Conservation (phyloP, 2,797 vertebrate genomes). For the Gastrophryne carolinensis region DNA sequence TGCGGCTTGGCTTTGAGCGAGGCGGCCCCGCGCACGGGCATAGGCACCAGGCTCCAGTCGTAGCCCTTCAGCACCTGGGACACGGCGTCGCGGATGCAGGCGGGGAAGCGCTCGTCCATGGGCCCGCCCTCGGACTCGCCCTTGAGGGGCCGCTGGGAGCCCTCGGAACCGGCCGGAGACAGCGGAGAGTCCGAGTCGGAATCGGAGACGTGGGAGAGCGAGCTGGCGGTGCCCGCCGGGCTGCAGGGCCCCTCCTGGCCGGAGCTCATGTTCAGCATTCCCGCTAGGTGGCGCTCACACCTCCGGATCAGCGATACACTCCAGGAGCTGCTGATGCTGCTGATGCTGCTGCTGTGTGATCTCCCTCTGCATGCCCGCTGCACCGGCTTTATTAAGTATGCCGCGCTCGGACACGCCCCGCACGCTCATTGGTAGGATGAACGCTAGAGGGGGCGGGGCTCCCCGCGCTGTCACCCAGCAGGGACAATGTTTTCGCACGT, state of each 20-base stretch:
- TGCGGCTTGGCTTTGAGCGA: conserved; percentile 90
- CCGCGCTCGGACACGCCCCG: conserved; percentile 39
- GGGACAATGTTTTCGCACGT: conserved; percentile 47
- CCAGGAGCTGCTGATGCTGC: neutral
- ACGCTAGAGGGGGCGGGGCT: neutral
- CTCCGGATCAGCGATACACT: too few species aligned
- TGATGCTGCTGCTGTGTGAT: neutral
- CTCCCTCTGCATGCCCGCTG: neutral
- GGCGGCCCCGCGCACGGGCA: conserved; percentile 87
- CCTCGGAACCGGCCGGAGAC: conserved; percentile 40
- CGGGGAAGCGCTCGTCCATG: conserved; percentile 92
- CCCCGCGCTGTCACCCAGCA: neutral
- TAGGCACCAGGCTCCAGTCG: conserved; percentile 95
- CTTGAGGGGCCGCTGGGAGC: conserved; percentile 56
- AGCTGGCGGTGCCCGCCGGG: conserved; percentile 84
- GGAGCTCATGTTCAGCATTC: conserved; percentile 89
- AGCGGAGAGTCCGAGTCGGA: conserved; percentile 84
- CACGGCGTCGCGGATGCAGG: conserved; percentile 93
- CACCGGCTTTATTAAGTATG: conserved; percentile 56
- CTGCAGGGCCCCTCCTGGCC: conserved; percentile 87
- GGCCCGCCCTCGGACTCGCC: conserved; percentile 77
- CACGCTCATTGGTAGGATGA: neutral
- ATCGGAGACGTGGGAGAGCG: conserved; percentile 85
- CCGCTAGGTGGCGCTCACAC: neutral
- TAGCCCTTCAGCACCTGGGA: conserved; percentile 97